Base-by-base conservation (phyloP, 2,113 vertebrate genomes). In the Grallaria varia region DNA sequence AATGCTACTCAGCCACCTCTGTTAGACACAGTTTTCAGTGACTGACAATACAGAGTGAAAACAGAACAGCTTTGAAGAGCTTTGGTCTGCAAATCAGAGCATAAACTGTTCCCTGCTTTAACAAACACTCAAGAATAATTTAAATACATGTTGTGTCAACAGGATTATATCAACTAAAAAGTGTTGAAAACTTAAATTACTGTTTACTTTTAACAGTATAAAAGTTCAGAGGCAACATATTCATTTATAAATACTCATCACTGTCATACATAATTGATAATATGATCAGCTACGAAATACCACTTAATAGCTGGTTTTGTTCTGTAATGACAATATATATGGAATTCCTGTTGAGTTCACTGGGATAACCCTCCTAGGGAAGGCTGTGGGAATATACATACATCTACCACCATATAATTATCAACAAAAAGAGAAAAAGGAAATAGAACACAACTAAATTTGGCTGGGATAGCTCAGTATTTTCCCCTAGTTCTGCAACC, bases 181-280 rank as follows among this genome's bases (percentile, higher is more conserved):
- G 37, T 7, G 24, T 60, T 93, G 19, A 53, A 53, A 93, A 80
- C 37, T 69, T 89, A 75, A 92, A 87, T 84, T 71, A 84, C 30
- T 93, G 75, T 90, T 96, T 96, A 88, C 78, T 77, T 87, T 53
- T 67, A 85, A 40, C 44, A 81, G 33, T 56, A 86, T 40, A 63
- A 58, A 91, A 71, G 28, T 90, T 94, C 68, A 94, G 72, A 88
- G 67, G 50, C 24, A 67, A 77, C 39, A 56, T 18, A 44, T 74
- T 77, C 39, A 86, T 82, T 91, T 75, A 63, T 21, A 80, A 88
- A 71, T 63, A 77, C 37, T 31, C 60, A 87, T 72, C 53, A 52
- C 35, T 67, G 40, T 71, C 78, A 47, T 40, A 59, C 25, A 31
- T 74, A 94, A 81, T 33, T 84, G 93, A 95, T 13, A 63, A 73